phyloP scores from a whole-genome alignment of 2,113 vertebrate species.

The Panurus biarmicus region DNA sequence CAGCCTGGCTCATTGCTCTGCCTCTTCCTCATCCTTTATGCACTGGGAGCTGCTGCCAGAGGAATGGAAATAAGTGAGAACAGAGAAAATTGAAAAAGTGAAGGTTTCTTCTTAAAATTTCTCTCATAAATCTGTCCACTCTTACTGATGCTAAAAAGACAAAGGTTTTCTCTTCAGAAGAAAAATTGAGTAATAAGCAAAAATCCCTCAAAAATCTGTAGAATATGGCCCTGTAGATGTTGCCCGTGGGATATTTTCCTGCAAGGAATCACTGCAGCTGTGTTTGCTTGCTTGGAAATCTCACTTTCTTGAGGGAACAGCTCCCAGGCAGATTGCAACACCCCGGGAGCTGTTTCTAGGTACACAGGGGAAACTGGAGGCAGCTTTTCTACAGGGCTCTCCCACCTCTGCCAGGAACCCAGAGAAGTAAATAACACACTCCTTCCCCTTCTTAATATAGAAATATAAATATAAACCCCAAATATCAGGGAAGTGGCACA shows the following conservation, averaged over 20 bases:
- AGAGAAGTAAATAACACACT: neutral
- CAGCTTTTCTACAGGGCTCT: neutral
- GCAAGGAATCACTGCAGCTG: neutral
- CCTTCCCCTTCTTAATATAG: neutral
- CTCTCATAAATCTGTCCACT: neutral
- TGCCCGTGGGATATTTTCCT: neutral
- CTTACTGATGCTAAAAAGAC: neutral
- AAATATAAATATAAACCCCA: neutral
- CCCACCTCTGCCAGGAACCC: neutral
- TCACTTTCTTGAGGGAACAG: neutral
- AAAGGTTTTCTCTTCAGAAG: neutral
- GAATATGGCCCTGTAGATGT: neutral
- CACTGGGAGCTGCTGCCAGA: neutral
- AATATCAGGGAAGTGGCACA: neutral
- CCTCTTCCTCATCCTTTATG: neutral
- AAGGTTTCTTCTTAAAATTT: neutral
- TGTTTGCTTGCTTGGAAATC: neutral
- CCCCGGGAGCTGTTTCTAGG: neutral
- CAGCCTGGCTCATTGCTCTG: neutral
- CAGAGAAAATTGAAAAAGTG: neutral
- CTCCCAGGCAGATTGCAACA: neutral
- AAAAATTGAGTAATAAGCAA: neutral
- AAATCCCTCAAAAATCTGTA: neutral
- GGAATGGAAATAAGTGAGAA: neutral
- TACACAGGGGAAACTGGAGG: neutral